Evolutionary conservation across 2,888 invertebrate species (phyloP).

Genomic region (Stramonita haemastoma): DNA sequence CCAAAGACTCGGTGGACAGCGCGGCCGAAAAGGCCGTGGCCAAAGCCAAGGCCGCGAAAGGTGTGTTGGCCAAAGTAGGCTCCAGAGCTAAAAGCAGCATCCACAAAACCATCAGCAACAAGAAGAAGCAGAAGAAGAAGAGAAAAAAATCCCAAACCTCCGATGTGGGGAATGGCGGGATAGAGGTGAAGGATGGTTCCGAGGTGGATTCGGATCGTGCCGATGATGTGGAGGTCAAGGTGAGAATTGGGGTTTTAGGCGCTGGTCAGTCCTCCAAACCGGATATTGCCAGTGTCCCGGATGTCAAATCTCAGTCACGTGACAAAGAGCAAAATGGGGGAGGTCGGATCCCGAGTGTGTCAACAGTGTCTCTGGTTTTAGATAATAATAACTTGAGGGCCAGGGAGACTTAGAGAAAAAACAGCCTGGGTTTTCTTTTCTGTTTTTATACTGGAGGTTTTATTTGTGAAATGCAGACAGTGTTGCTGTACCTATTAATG

Average conservation of each 20-base stretch:
- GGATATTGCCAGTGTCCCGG: neutral
- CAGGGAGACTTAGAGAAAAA: too few species aligned
- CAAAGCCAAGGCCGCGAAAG: constrained; percentile 51
- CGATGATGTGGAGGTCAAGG: too few species aligned
- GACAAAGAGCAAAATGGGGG: neutral
- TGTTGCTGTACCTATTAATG: too few species aligned
- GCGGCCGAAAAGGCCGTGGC: constrained; percentile 50
- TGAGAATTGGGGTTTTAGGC: too few species aligned
- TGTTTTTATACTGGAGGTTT: too few species aligned
- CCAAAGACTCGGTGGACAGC: constrained; percentile 61
- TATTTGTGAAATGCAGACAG: too few species aligned
- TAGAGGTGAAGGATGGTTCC: neutral
- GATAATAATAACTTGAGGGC: too few species aligned
- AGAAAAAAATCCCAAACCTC: neutral
- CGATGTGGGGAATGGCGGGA: neutral
- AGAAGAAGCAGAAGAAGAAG: neutral
- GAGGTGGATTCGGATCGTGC: neutral
- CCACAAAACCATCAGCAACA: neutral
- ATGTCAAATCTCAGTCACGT: neutral
- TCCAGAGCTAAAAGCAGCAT: constrained; percentile 29
- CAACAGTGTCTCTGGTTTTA: too few species aligned
- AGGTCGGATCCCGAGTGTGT: too few species aligned
- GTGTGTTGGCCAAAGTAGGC: constrained; percentile 54
- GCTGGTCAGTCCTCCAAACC: neutral
- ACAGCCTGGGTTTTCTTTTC: too few species aligned